These are phyloP conservation scores for Toxotes jaculatrix DNA, from an alignment of 2,113 vertebrate genomes.

Conservation along the genomic window DNA sequence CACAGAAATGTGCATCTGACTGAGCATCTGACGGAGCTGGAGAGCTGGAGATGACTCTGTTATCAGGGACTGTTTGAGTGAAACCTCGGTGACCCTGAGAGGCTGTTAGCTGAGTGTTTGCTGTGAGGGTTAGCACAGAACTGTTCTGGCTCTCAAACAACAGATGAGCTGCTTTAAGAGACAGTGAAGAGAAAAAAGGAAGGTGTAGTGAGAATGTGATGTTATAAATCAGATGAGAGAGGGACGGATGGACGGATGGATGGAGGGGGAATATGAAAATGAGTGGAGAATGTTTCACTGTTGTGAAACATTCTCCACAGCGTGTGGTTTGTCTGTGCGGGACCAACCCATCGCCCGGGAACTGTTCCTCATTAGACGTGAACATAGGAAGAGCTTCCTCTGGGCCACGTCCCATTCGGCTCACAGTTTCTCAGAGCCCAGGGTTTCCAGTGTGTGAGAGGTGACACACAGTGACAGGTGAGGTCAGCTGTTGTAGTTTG, in stretches of 20 bases:
- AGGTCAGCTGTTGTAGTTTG: too few species aligned
- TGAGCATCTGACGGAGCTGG: too few species aligned
- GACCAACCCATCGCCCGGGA: conserved; percentile 29
- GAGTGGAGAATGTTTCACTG: not conserved
- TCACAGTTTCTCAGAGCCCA: not conserved
- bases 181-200: not conserved
- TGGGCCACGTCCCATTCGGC: conserved; percentile 4
- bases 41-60: too few species aligned
- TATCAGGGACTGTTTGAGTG: too few species aligned
- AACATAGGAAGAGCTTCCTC: not conserved
- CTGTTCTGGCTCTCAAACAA: not conserved
- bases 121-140: not conserved
- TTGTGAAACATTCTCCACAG: conserved; percentile 47
- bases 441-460: too few species aligned
- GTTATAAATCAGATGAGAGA: not conserved
- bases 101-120: not conserved
- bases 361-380: conserved; percentile 51
- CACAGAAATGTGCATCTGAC: not conserved
- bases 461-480: too few species aligned
- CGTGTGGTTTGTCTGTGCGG: conserved; percentile 31
- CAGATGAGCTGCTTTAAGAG: not conserved
- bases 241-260: not conserved
- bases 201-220: not conserved
- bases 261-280: conserved; percentile 2
- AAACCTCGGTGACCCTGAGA: not conserved